Evolutionary conservation across 2,888 invertebrate genomes (phyloP).

Genomic region (Portevinia maculata): DNA sequence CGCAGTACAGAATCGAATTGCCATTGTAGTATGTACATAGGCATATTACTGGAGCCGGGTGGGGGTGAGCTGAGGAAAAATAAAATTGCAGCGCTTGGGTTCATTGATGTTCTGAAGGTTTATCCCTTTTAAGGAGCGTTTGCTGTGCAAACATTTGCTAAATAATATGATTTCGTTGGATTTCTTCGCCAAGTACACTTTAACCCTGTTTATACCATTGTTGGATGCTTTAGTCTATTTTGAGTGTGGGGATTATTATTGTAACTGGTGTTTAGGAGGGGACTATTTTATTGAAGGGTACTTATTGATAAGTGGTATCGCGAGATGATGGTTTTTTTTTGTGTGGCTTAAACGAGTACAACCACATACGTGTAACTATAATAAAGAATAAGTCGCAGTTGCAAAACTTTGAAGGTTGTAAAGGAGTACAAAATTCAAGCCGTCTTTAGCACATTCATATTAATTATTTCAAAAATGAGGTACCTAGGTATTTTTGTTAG

Average conservation of each 20-base stretch:
- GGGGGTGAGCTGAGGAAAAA: background rate
- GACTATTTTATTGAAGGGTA: slow-evolving; percentile 22
- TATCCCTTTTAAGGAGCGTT: slow-evolving; percentile 52
- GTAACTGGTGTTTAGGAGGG: slow-evolving; percentile 9
- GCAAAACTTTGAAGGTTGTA: background rate
- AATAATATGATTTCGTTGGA: slow-evolving; percentile 59
- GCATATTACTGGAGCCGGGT: slow-evolving; percentile 8
- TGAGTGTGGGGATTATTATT: slow-evolving; percentile 27
- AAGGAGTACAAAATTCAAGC: background rate
- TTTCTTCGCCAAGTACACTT: slow-evolving; percentile 40
- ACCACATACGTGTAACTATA: background rate
- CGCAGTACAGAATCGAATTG: slow-evolving; percentile 44
- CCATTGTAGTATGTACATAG: slow-evolving; percentile 49
- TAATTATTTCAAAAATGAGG: slow-evolving; percentile 44
- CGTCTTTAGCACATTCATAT: slow-evolving; percentile 22
- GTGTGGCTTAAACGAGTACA: too few relatives aligned
- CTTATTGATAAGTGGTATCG: slow-evolving; percentile 23
- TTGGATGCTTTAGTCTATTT: slow-evolving; percentile 37
- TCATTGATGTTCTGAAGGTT: slow-evolving; percentile 25
- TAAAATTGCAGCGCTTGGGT: slow-evolving; percentile 27
- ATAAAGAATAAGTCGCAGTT: background rate
- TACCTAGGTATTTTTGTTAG: too few relatives aligned
- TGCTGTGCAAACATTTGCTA: slow-evolving; percentile 55
- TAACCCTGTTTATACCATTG: slow-evolving; percentile 44
- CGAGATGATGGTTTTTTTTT: too few relatives aligned